Evolutionary conservation across 1,140 invertebrate species (phyloP).

Genomic region (Drosophila ambigua): DNA sequence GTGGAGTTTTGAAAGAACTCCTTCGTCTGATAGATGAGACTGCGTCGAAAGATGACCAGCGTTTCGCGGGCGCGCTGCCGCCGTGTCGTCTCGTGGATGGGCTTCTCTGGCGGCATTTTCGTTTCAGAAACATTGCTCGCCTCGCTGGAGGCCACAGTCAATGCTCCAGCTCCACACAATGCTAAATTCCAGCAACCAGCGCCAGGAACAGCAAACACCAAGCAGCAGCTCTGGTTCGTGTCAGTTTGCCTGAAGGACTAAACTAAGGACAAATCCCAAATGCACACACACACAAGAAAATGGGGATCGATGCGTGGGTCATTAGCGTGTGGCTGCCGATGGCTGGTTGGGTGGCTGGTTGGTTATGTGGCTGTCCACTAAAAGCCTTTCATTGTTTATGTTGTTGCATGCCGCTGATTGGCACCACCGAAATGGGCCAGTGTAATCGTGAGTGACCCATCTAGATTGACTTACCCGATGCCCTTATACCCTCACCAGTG

Average conservation of each 20-base stretch:
- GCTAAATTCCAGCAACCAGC: not conserved
- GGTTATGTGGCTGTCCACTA: constrained; percentile 27
- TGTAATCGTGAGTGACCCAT: constrained; percentile 20
- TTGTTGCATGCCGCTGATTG: constrained; percentile 48
- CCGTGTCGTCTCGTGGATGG: constrained; percentile 18
- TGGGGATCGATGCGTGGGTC: constrained; percentile 38
- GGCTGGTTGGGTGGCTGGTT: not conserved
- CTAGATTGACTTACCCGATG: constrained; percentile 18
- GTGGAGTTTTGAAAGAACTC: constrained; percentile 89
- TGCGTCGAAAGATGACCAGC: constrained; percentile 84
- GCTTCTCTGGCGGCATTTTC: constrained; percentile 73
- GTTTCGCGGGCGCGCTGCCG: constrained; percentile 54
- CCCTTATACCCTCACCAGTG: not conserved
- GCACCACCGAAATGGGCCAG: constrained; percentile 28
- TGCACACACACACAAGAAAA: too few relatives aligned
- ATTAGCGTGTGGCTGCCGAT: constrained; percentile 20
- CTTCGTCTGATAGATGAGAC: constrained; percentile 87
- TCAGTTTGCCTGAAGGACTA: too few relatives aligned
- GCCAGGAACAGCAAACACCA: too few relatives aligned
- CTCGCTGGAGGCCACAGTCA: not conserved
- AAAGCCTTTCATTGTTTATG: constrained; percentile 76
- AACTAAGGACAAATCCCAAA: not conserved
- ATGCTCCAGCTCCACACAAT: not conserved
- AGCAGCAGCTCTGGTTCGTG: too few relatives aligned
- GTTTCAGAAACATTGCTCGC: constrained; percentile 63